Evolutionary conservation across 2,888 invertebrate genomes (phyloP).

Genomic region (Phengaris arion): DNA sequence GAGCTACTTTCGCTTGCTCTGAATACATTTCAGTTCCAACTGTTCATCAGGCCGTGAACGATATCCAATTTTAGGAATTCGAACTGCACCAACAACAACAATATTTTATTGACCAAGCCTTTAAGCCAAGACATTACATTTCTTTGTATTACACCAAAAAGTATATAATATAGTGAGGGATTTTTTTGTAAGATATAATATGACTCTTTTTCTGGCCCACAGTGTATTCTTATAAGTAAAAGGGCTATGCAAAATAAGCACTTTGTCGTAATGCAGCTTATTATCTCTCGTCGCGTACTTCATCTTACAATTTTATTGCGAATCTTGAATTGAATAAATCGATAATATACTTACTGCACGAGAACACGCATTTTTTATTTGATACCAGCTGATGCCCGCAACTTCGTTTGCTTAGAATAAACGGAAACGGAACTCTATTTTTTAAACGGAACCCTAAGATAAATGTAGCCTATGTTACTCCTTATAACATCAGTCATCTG

Average conservation of each 20-base stretch:
- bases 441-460: no score
- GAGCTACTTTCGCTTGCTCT: not conserved
- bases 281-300: not conserved
- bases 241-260: not conserved
- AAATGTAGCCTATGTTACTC: no score
- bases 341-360: not conserved
- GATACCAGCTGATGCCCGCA: no score
- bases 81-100: no score
- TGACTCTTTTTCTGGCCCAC: not conserved
- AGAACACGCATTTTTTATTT: not conserved
- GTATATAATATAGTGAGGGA: no score
- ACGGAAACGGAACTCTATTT: no score
- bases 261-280: not conserved
- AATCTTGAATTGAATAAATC: not conserved
- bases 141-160: no score
- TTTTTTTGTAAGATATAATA: no score
- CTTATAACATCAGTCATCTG: no score
- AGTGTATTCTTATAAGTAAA: not conserved
- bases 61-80: not conserved
- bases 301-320: not conserved
- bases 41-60: conserved; percentile 1
- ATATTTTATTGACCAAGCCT: no score
- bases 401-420: no score
- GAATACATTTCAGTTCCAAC: not conserved
- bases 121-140: no score